phyloP scores from a whole-genome alignment of 2,113 vertebrate genomes.

The Mormyrus lacerda region DNA sequence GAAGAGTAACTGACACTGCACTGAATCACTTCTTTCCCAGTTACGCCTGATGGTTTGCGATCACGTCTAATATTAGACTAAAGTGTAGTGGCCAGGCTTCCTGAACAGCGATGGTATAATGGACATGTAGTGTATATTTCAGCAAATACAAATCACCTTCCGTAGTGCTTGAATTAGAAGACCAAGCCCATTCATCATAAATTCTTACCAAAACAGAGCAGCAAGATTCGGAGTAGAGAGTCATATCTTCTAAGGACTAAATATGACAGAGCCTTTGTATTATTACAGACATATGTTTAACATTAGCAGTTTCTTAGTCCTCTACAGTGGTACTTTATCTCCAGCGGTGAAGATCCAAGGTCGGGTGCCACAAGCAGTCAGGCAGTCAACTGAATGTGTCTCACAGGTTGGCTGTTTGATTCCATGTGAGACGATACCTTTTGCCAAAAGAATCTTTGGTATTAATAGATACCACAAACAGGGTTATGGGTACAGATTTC shows the following conservation, averaged over 20 bases:
- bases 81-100: neutral
- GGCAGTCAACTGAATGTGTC: neutral
- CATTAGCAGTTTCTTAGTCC: too few species aligned
- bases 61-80: neutral
- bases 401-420: neutral
- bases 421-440: neutral
- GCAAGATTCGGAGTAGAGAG: neutral
- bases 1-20: neutral
- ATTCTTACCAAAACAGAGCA: neutral
- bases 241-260: neutral
- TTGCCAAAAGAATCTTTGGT: neutral
- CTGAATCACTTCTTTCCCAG: neutral
- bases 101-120: neutral
- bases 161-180: neutral
- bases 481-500: neutral
- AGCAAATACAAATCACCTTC: neutral
- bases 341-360: too few species aligned
- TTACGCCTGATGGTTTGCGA: neutral
- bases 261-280: too few species aligned
- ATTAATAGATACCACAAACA: neutral
- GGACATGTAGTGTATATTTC: neutral
- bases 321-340: too few species aligned
- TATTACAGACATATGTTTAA: too few species aligned
- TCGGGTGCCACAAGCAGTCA: too few species aligned
- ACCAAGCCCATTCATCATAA: neutral